Conservation (phyloP, 2,113 vertebrate genomes). For the Pantherophis guttatus region DNA sequence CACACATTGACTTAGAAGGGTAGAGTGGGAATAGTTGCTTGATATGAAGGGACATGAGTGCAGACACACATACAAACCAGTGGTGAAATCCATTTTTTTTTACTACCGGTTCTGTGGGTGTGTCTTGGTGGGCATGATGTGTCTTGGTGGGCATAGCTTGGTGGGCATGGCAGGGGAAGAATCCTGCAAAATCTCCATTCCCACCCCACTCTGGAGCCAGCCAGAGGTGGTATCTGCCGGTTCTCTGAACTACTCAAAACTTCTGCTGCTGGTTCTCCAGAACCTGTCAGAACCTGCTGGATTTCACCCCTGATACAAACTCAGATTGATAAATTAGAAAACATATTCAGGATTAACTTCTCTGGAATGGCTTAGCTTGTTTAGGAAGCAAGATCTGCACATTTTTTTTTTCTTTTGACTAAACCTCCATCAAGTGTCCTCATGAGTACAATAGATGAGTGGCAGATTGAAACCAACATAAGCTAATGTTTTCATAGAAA, state of each 20-base stretch:
- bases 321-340: constrained; percentile 10
- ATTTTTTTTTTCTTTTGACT: not conserved
- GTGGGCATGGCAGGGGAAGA: too few relatives aligned
- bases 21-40: constrained; percentile 23
- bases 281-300: too few relatives aligned
- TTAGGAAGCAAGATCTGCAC: not conserved
- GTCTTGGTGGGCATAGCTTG: too few relatives aligned
- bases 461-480: constrained; percentile 1
- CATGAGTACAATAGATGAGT: constrained; percentile 9
- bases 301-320: not conserved
- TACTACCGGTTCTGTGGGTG: too few relatives aligned
- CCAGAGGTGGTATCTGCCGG: too few relatives aligned
- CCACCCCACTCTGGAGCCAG: too few relatives aligned
- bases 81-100: too few relatives aligned
- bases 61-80: not conserved
- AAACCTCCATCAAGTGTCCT: not conserved
- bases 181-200: too few relatives aligned
- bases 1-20: not conserved
- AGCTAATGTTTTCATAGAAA: constrained; percentile 21
- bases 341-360: constrained; percentile 1
- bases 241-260: too few relatives aligned
- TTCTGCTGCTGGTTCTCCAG: too few relatives aligned
- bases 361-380: not conserved
- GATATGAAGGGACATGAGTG: not conserved
- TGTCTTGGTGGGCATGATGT: too few relatives aligned